Evolutionary conservation across 2,113 vertebrate species (phyloP).

Genomic region (Lophotis ruficrista): DNA sequence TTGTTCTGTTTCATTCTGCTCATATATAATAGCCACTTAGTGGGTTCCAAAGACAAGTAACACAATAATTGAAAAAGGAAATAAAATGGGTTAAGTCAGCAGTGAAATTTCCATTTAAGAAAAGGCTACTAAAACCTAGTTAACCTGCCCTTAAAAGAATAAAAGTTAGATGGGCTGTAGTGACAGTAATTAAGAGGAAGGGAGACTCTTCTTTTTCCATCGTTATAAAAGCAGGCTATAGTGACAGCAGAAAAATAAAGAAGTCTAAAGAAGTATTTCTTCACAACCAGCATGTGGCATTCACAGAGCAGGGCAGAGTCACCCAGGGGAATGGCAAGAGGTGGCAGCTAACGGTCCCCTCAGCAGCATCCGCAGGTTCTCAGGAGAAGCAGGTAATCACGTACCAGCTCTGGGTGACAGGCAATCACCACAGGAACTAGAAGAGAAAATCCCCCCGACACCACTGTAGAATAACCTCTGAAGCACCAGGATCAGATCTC

Average conservation of each 20-base stretch:
- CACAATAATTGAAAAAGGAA: conserved; percentile 14
- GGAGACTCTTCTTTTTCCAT: background rate
- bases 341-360: background rate
- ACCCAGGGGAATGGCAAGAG: background rate
- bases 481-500: background rate
- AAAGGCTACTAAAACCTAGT: conserved; percentile 3
- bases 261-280: background rate
- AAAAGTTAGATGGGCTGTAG: background rate
- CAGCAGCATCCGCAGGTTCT: background rate
- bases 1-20: background rate
- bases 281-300: background rate
- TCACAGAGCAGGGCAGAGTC: background rate
- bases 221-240: background rate
- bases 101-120: conserved; percentile 3
- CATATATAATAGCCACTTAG: background rate
- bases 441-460: background rate
- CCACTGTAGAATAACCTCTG: background rate
- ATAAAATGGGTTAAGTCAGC: background rate
- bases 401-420: background rate
- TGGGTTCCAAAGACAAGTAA: background rate
- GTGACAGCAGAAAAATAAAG: background rate
- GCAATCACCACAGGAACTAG: background rate
- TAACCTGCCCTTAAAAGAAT: background rate
- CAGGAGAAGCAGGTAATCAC: background rate
- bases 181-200: background rate